phyloP scores from a whole-genome alignment of 2,888 invertebrate species.

The Dinocampus coccinellae region DNA sequence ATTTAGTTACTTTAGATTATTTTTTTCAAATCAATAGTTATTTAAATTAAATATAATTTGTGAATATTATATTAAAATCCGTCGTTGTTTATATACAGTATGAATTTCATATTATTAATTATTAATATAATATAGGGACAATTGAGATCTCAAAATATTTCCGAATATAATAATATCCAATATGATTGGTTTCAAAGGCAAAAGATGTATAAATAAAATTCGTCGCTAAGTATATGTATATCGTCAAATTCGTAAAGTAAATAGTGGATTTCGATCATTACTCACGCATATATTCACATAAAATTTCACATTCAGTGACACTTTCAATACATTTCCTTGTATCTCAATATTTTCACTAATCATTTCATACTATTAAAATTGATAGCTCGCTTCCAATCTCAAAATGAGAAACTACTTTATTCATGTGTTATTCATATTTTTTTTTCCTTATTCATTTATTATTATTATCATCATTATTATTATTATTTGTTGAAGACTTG shows the following conservation, averaged over 20 bases:
- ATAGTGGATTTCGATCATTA: conserved; percentile 27
- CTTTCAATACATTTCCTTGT: not conserved
- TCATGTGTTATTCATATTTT: no score
- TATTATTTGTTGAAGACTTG: not conserved
- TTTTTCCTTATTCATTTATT: not conserved
- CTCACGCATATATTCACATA: not conserved
- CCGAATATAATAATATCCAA: not conserved
- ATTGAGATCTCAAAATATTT: not conserved
- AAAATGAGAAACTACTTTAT: not conserved
- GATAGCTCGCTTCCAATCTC: not conserved
- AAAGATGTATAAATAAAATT: conserved; percentile 1
- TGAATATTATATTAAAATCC: no score
- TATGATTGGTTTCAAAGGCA: not conserved
- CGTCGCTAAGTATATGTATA: not conserved
- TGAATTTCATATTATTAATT: not conserved
- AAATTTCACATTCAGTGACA: not conserved
- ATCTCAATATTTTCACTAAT: not conserved
- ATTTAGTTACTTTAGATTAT: no score
- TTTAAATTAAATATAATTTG: no score
- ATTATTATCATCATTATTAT: not conserved
- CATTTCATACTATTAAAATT: not conserved
- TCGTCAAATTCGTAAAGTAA: conserved; percentile 20
- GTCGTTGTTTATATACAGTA: not conserved
- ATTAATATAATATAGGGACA: not conserved
- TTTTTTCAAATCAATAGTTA: no score